A percentile compares a stretch with the other conserved stretches of the same genome.
These are phyloP conservation scores for Babyrousa celebensis DNA, from an alignment of 2,797 vertebrate genomes.

Conservation along the genomic window DNA sequence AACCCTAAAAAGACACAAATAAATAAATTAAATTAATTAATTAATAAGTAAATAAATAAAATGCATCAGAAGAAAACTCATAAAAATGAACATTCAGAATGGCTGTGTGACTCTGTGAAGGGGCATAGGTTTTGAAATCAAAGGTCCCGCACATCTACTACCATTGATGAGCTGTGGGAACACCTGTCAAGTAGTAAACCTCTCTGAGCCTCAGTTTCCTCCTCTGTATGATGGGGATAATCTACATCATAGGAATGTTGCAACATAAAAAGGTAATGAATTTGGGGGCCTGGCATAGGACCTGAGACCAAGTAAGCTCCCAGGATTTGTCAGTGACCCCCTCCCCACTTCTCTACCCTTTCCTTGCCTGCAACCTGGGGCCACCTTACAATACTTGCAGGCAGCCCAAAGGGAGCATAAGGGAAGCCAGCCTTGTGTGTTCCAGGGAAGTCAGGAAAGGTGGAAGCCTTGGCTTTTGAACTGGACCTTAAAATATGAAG, in stretches of 20 bases:
- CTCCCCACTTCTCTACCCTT: neutral
- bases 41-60: neutral
- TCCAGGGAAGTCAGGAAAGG: neutral
- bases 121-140: neutral
- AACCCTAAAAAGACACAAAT: too few relatives aligned
- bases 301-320: neutral
- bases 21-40: neutral
- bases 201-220: neutral
- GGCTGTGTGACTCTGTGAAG: neutral
- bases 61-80: neutral
- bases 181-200: neutral
- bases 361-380: neutral
- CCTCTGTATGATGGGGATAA: neutral
- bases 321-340: neutral
- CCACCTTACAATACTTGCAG: neutral
- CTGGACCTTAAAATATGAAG: neutral
- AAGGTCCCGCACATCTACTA: neutral
- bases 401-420: neutral
- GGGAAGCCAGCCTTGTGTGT: neutral
- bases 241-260: rapidly evolving
- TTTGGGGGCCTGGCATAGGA: neutral
- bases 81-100: neutral
- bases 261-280: neutral
- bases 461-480: neutral
- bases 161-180: neutral